A percentile compares a stretch with the other conserved stretches of the same genome.
phyloP scores from a whole-genome alignment of 1,140 invertebrate species.

The Drosophila subobscura region DNA sequence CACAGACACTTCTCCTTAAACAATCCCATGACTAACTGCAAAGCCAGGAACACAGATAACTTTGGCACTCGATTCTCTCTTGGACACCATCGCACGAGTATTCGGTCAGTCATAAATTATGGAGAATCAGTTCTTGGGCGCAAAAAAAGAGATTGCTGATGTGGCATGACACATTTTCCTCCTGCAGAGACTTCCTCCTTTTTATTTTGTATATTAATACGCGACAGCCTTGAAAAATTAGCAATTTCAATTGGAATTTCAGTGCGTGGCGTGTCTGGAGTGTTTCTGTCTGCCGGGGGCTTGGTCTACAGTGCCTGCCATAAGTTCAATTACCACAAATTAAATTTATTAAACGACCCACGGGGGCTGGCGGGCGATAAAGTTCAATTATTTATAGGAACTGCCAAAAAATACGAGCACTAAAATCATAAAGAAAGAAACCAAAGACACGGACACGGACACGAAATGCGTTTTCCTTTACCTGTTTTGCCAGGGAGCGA shows the following conservation, averaged over 20 bases:
- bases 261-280: slow-evolving; percentile 23
- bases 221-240: slow-evolving; percentile 51
- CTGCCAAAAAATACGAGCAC: slow-evolving; percentile 63
- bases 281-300: slow-evolving; percentile 18
- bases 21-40: slow-evolving; percentile 6
- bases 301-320: not conserved
- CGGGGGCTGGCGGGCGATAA: slow-evolving; percentile 54
- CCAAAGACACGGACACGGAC: slow-evolving; percentile 37
- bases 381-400: slow-evolving; percentile 74
- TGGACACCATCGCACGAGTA: not conserved
- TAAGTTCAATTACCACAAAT: slow-evolving; percentile 77
- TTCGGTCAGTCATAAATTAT: slow-evolving; percentile 7
- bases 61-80: not conserved
- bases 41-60: not conserved
- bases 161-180: slow-evolving; percentile 19
- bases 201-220: slow-evolving; percentile 38
- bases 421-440: slow-evolving; percentile 64
- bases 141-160: not conserved
- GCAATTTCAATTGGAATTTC: slow-evolving; percentile 56
- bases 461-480: slow-evolving; percentile 36
- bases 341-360: slow-evolving; percentile 75
- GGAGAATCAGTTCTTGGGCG: slow-evolving; percentile 14
- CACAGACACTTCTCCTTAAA: no score
- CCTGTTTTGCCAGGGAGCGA: slow-evolving; percentile 13
- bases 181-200: slow-evolving; percentile 13